Base-by-base conservation (phyloP, 2,113 vertebrate genomes). In the Sylvilagus bachmani region DNA sequence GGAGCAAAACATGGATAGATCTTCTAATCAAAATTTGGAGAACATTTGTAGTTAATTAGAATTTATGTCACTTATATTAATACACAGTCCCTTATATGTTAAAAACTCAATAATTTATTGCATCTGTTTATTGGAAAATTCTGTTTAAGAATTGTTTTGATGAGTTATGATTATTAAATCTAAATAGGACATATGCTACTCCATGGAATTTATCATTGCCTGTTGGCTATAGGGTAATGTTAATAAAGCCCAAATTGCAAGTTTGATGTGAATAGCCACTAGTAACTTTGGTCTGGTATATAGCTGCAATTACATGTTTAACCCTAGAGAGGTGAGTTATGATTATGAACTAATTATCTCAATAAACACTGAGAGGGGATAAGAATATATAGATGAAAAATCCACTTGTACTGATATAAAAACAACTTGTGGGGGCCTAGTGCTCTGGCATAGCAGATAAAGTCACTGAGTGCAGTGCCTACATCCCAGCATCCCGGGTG, bases 121-220 rank as follows among this genome's bases (percentile, higher is more conserved):
- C n/a, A 49, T 89, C 49, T 93, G 31, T 11, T 93, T 62, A 93
- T 71, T 96, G 62, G 11, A 80, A 91, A 74, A 93, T 88, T 25
- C 21, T 36, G 24, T 90, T 70, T 73, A 96, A 71, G 88, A 73
- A 70, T 91, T 92, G 25, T 49, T 84, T 36, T 62, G 25, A 3
- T 79, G 38, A 22, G 33, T 58, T 86, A 91, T 94, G 19, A 70
- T 79, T 92, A 86, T 33, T 86, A 36, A 61, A 92, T 24, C 53
- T 82, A 86, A 86, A 69, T 49, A 67, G 11, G 10, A 91, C 11
- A 78, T 51, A 55, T 78, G 64, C 29, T 69, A 78, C 36, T 22
- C 83, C 36, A 69, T 6, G 67, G 81, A 83, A 90, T 86, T 86
- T 90, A 79, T 29, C 31, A 55, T 74, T 92, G 49, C 74, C 67